These are phyloP conservation scores for Mixornis gularis DNA, from an alignment of 2,113 vertebrate genomes.

Conservation along the genomic window DNA sequence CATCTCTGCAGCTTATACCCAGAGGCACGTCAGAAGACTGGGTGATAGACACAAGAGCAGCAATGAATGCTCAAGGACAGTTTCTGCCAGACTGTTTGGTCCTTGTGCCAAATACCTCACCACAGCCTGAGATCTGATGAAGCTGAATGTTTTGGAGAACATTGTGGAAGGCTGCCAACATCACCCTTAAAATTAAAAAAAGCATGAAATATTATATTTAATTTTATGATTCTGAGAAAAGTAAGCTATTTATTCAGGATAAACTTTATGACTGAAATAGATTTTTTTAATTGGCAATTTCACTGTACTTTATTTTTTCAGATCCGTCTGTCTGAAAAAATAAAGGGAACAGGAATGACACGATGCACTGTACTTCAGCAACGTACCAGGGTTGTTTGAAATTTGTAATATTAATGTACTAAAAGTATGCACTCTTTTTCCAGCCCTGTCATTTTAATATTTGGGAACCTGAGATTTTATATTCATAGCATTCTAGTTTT, in stretches of 20 bases:
- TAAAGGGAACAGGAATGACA: not conserved
- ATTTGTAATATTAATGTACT: not conserved
- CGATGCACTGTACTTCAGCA: accelerated
- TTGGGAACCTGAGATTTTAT: not conserved
- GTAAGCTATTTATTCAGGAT: not conserved
- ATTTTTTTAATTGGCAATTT: not conserved
- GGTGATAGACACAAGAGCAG: not conserved
- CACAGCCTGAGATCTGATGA: not conserved
- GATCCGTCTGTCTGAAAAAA: not conserved
- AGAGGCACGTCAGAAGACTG: not conserved
- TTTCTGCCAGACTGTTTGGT: not conserved
- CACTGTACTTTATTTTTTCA: not conserved
- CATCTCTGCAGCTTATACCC: not conserved
- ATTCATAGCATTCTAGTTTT: not conserved
- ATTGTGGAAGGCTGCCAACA: not conserved
- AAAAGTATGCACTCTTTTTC: not conserved
- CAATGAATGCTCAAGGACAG: not conserved
- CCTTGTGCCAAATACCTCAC: not conserved
- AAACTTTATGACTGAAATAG: not conserved
- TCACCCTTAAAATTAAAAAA: not conserved
- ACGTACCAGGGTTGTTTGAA: not conserved
- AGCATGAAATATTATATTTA: not conserved
- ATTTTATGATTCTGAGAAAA: not conserved
- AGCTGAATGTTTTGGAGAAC: not conserved
- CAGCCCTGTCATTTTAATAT: not conserved